phyloP scores from a whole-genome alignment of 2,113 vertebrate genomes.

The Catharus fuscescens region DNA sequence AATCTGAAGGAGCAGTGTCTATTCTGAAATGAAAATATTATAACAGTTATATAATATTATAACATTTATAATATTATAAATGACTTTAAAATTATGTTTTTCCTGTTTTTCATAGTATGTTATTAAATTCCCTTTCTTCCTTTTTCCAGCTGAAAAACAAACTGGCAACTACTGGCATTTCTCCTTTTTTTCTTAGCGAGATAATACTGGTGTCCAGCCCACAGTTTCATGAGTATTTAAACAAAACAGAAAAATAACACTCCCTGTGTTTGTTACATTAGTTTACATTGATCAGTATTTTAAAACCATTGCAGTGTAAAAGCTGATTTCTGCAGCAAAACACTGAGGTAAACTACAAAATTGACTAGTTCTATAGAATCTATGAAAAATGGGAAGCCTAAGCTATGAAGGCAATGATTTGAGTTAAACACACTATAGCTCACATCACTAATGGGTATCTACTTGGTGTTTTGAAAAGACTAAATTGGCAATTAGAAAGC shows the following conservation, averaged over 20 bases:
- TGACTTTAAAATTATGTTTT: not conserved
- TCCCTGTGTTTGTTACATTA: not conserved
- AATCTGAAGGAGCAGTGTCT: not conserved
- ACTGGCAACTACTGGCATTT: not conserved
- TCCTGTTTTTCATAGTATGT: not conserved
- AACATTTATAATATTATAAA: not conserved
- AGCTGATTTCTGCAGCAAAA: not conserved
- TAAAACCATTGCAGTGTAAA: not conserved
- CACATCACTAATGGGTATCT: not conserved
- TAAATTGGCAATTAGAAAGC: slow-evolving; percentile 9
- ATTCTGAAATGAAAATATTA: not conserved
- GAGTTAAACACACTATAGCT: not conserved
- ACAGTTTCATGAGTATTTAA: not conserved
- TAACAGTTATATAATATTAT: not conserved
- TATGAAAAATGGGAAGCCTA: not conserved
- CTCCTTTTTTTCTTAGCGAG: not conserved
- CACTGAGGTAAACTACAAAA: not conserved
- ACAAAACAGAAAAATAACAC: not conserved
- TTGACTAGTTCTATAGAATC: not conserved
- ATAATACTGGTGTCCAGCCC: not conserved
- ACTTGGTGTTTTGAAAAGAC: not conserved
- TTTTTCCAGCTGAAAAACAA: not conserved
- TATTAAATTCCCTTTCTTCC: not conserved
- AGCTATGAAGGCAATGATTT: not conserved
- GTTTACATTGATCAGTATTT: not conserved